Evolutionary conservation across 64 coral and sea anemone genomes (phyloP).

Genomic region (Anthopleura sola): DNA sequence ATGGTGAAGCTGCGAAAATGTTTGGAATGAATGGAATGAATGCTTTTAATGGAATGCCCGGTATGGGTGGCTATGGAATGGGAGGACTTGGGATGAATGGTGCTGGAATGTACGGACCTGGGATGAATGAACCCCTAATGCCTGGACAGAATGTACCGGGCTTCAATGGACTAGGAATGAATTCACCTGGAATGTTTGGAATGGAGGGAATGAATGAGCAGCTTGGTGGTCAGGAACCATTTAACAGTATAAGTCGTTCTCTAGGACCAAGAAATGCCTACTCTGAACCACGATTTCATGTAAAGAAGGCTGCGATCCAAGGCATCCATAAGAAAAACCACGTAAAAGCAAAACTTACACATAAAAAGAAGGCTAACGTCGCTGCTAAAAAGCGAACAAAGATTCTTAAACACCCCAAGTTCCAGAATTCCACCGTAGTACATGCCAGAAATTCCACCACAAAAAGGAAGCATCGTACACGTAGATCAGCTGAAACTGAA

Average conservation of each 20-base stretch:
- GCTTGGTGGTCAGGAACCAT: slow-evolving; percentile 23
- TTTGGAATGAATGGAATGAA: slow-evolving; percentile 37
- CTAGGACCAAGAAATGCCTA: neutral
- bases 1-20: slow-evolving; percentile 11
- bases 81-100: slow-evolving; percentile 49
- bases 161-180: slow-evolving; percentile 21
- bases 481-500: slow-evolving; percentile 27
- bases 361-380: neutral
- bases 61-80: slow-evolving; percentile 30
- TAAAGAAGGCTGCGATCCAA: slow-evolving; percentile 75
- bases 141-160: slow-evolving; percentile 17
- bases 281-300: slow-evolving; percentile 17
- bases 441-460: neutral
- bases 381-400: neutral
- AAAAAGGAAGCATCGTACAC: slow-evolving; percentile 9
- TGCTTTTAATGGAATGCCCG: slow-evolving; percentile 19
- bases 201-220: slow-evolving; percentile 15
- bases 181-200: neutral
- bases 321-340: slow-evolving; percentile 14
- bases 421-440: neutral
- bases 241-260: neutral
- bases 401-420: neutral
- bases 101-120: neutral
- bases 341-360: neutral
- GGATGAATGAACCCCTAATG: neutral